Evolutionary conservation across 2,888 invertebrate species (phyloP).

Genomic region (Crocallis elinguaria): DNA sequence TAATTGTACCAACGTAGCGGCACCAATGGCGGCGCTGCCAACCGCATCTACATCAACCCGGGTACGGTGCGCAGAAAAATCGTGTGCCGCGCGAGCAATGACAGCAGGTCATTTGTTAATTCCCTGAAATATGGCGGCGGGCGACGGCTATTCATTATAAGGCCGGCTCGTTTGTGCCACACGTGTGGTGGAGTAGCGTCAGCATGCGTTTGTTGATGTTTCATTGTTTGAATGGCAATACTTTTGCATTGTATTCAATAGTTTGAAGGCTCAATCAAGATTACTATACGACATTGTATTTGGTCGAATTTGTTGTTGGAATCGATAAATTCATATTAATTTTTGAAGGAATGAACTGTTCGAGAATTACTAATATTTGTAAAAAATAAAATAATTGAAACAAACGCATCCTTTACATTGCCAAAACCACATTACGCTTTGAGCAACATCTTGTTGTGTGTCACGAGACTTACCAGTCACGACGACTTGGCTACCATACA

Average conservation of each 20-base stretch:
- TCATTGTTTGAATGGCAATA: not conserved
- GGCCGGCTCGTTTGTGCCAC: constrained; percentile 80
- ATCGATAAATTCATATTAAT: no score
- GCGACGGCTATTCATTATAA: constrained; percentile 83
- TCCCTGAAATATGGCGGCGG: constrained; percentile 81
- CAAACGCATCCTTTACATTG: no score
- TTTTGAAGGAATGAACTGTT: no score
- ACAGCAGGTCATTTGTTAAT: constrained; percentile 83
- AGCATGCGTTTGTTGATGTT: constrained; percentile 36
- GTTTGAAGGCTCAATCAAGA: not conserved
- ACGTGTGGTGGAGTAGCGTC: constrained; percentile 71
- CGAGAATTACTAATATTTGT: no score
- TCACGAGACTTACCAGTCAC: no score
- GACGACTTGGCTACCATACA: no score
- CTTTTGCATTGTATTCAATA: not conserved
- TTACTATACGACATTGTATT: no score
- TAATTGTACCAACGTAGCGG: constrained; percentile 52
- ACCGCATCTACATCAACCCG: constrained; percentile 80
- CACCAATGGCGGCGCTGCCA: constrained; percentile 49
- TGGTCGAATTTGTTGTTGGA: no score
- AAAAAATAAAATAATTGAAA: no score
- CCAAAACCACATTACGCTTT: no score
- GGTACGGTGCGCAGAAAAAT: constrained; percentile 83
- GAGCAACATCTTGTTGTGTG: no score
- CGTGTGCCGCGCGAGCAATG: constrained; percentile 73